phyloP scores from a whole-genome alignment of 2,113 vertebrate species.

The Labrus mixtus region DNA sequence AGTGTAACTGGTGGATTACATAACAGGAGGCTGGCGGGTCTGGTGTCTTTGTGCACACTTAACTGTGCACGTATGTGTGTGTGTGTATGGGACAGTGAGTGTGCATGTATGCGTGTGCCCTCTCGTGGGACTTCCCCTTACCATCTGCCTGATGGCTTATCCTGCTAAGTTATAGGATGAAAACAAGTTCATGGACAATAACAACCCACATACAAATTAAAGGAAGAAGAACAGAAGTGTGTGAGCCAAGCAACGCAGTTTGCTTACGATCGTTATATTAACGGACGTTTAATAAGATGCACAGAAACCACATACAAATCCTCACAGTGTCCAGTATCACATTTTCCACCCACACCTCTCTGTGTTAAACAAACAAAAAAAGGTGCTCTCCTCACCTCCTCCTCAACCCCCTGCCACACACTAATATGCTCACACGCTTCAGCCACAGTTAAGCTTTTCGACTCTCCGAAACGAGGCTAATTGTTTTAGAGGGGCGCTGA shows the following conservation, averaged over 20 bases:
- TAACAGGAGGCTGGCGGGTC: conserved; percentile 78
- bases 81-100: conserved; percentile 33
- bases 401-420: background rate
- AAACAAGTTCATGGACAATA: conserved; percentile 79
- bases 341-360: conserved; percentile 17
- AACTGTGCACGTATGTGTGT: conserved; percentile 57
- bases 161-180: conserved; percentile 77
- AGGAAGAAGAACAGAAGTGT: conserved; percentile 27
- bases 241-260: conserved; percentile 2
- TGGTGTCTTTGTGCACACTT: conserved; percentile 74
- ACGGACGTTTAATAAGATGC: conserved; percentile 19
- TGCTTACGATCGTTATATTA: conserved; percentile 10
- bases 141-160: conserved; percentile 86
- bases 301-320: background rate
- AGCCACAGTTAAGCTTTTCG: conserved; percentile 24
- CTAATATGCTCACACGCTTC: conserved; percentile 6
- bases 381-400: conserved; percentile 1
- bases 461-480: conserved; percentile 58
- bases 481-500: conserved; percentile 61
- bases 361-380: conserved; percentile 50
- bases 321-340: conserved; percentile 30
- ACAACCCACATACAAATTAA: conserved; percentile 31
- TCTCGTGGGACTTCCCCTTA: conserved; percentile 75
- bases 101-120: conserved; percentile 49
- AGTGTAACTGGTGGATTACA: conserved; percentile 79